Conservation (phyloP, 2,888 invertebrate species). For the Drosophila stalkeri region DNA sequence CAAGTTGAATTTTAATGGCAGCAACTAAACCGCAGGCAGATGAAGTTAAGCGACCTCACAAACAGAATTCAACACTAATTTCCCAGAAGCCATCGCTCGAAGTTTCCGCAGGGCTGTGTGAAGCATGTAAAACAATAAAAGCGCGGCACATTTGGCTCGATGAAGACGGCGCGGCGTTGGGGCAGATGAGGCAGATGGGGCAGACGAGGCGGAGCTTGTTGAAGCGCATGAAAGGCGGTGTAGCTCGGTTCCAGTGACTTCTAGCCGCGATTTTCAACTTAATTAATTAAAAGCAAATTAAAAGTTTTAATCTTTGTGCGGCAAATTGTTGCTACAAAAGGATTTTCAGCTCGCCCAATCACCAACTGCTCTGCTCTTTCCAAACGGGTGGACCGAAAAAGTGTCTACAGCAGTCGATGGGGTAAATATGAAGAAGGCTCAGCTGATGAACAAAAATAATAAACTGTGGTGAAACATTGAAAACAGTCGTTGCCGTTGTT, state of each 20-base stretch:
- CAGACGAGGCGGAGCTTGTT: constrained; percentile 37
- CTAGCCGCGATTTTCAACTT: constrained; percentile 81
- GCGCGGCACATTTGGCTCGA: constrained; percentile 16
- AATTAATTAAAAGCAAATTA: constrained; percentile 83
- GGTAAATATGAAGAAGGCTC: constrained; percentile 35
- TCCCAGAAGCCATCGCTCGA: constrained; percentile 38
- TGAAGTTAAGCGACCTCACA: constrained; percentile 50
- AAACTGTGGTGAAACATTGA: constrained; percentile 67
- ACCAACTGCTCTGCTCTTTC: constrained; percentile 9
- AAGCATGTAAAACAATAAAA: constrained; percentile 52
- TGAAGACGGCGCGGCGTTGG: background rate
- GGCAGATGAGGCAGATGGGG: background rate
- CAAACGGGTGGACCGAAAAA: constrained; percentile 16
- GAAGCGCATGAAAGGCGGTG: constrained; percentile 43
- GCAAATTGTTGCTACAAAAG: constrained; percentile 75
- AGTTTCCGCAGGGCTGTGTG: constrained; percentile 40
- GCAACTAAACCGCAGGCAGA: constrained; percentile 57
- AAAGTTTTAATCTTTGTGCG: constrained; percentile 80
- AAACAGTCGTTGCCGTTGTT: constrained; percentile 25
- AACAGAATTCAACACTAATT: constrained; percentile 55
- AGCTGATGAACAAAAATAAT: constrained; percentile 79
- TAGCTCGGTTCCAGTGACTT: constrained; percentile 69
- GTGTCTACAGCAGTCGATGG: constrained; percentile 44
- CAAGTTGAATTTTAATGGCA: constrained; percentile 44
- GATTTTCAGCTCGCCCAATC: constrained; percentile 50